A percentile compares a stretch with the other conserved stretches of the same genome.
These are phyloP conservation scores for Pseudocheirus occidentalis DNA, from an alignment of 2,797 vertebrate species.

Conservation along the genomic window DNA sequence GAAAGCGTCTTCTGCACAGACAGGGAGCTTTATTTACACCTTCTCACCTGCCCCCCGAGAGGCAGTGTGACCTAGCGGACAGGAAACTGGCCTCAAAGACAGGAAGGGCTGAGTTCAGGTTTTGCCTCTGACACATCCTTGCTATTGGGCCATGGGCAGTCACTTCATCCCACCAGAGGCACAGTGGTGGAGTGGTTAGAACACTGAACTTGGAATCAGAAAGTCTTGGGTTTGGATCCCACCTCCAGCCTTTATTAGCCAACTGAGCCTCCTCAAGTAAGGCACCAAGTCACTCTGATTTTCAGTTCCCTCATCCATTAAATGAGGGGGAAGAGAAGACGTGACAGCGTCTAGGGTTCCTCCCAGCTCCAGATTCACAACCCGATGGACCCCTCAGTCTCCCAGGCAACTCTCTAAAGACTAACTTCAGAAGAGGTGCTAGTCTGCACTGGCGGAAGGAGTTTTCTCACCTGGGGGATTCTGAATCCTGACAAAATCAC, in stretches of 20 bases:
- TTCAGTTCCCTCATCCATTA: not conserved
- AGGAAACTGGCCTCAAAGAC: not conserved
- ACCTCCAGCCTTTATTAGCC: not conserved
- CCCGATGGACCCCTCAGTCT: not conserved
- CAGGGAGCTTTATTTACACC: not conserved
- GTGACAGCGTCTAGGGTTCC: not conserved
- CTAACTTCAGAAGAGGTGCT: not conserved
- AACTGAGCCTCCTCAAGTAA: not conserved
- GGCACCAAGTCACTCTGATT: not conserved
- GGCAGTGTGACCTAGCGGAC: fast-evolving
- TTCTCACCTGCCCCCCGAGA: not conserved
- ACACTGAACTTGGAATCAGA: not conserved
- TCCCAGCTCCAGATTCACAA: not conserved
- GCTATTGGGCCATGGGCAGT: not conserved
- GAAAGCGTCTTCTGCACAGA: not conserved
- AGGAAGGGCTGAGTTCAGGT: not conserved
- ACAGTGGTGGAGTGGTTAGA: not conserved
- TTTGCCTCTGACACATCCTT: not conserved
- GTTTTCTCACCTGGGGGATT: not conserved
- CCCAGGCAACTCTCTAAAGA: not conserved
- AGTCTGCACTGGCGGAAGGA: not conserved
- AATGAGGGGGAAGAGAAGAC: not conserved
- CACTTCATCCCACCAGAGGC: not conserved
- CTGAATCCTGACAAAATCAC: not conserved
- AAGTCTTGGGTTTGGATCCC: not conserved